Base-by-base conservation (phyloP, 2,113 vertebrate species). In the Eudorcas thomsonii region DNA sequence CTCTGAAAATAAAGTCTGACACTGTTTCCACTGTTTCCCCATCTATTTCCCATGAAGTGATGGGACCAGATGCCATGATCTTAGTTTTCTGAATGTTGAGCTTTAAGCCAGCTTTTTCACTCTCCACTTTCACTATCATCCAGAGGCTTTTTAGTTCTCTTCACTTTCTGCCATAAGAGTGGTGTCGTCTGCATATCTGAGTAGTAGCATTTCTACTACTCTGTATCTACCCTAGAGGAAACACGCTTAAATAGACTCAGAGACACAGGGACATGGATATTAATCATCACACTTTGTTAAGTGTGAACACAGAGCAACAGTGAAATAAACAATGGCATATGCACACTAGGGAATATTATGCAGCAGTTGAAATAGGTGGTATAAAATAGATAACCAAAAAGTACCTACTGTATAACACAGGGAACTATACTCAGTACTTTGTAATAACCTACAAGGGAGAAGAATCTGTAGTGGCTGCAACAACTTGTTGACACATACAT, bases 201-300 rank as follows among this genome's bases (percentile, higher is more conserved):
- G 48, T 21, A 30, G 17, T 14, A 89, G 55, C 15, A 91, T 90
- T 92, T 97, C 26, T 88, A 90, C 83, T 84, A 52, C 17, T 77
- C 33, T 92, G 25, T 85, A 83, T 36, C 28, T 59, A 93, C 19
- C 50, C 54, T 77, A 67, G n/a, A 67, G 48, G 17, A 92, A 77
- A 93, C 28, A 88, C 48, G 86, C 59, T 48, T 28, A 59, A 96
- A 90, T 15, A 93, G 23, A 60, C 55, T 77, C 67, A 96, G 90
- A 88, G n/a, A 90, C 50, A 50, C 54, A 88, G 21, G 33, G 28
- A 50, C 33, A 39, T 25, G 39, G 52, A 43, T 43, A 77, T 54
- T 89, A 93, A 78, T 93, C 91, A 94, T 1, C 80, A 57, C 71
- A 50, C 57, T 94, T 81, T 52, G 78, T 94, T 93, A 50, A 96